Evolutionary conservation across 2,888 invertebrate species (phyloP).

Genomic region (Melitaea athalia): DNA sequence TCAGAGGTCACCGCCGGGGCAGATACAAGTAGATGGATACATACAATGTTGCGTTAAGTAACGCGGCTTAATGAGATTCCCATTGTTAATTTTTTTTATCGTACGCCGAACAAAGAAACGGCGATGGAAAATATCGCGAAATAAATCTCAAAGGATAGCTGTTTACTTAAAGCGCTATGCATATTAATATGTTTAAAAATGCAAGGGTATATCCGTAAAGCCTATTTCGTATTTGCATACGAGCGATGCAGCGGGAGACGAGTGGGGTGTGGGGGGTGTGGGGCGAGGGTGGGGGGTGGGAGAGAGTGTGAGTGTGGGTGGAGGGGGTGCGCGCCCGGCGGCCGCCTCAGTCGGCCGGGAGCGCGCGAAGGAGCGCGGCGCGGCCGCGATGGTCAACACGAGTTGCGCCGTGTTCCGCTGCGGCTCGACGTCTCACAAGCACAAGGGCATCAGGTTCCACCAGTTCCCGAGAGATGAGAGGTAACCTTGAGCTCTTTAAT

Average conservation of each 20-base stretch:
- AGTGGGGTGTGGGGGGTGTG: not conserved
- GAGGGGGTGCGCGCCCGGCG: slow-evolving; percentile 24
- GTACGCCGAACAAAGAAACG: not conserved
- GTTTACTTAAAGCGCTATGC: slow-evolving; percentile 5
- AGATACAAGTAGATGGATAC: not conserved
- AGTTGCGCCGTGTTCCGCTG: slow-evolving; percentile 36
- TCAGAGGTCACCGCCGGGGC: slow-evolving; percentile 14
- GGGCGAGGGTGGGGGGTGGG: not conserved
- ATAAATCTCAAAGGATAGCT: slow-evolving; percentile 9
- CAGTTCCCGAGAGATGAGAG: slow-evolving; percentile 38
- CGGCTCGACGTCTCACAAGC: slow-evolving; percentile 29
- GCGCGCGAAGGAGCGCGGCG: slow-evolving; percentile 17
- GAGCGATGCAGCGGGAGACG: slow-evolving; percentile 17
- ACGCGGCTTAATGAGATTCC: slow-evolving; percentile 3
- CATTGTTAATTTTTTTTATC: slow-evolving; percentile 5
- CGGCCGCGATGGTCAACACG: slow-evolving; percentile 33
- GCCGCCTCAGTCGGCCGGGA: slow-evolving; percentile 34
- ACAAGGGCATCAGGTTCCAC: slow-evolving; percentile 33
- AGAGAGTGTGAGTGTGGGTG: not conserved
- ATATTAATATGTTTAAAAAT: slow-evolving; percentile 5
- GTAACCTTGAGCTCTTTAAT: slow-evolving; percentile 11
- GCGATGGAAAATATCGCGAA: not conserved
- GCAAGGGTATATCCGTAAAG: slow-evolving; percentile 9
- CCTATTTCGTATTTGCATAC: slow-evolving; percentile 19
- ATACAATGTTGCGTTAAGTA: not conserved